A percentile compares a stretch with the other conserved stretches of the same genome.
These are phyloP conservation scores for Drosophila pseudoobscura DNA, from an alignment of 1,140 invertebrate genomes.

Conservation along the genomic window DNA sequence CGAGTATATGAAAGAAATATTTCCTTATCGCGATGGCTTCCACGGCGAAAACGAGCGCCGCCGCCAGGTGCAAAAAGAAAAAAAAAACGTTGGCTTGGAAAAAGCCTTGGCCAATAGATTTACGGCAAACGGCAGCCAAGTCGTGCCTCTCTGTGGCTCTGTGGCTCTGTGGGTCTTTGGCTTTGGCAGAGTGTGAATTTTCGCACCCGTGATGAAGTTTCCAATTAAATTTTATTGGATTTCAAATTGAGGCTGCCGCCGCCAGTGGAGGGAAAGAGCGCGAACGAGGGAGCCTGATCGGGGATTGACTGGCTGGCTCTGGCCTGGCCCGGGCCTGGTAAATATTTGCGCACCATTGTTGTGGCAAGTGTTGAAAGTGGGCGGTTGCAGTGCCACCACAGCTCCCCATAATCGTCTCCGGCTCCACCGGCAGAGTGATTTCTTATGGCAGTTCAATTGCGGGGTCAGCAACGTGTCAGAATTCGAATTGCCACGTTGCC, in stretches of 20 bases:
- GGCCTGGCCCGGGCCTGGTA: slow-evolving; percentile 31
- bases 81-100: slow-evolving; percentile 24
- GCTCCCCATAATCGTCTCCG: slow-evolving; percentile 30
- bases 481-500: slow-evolving; percentile 55
- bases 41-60: slow-evolving; percentile 38
- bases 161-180: slow-evolving; percentile 6
- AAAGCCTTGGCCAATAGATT: slow-evolving; percentile 70
- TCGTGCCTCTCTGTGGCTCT: slow-evolving; percentile 56
- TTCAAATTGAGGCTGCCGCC: slow-evolving; percentile 74
- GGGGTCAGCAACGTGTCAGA: slow-evolving; percentile 70
- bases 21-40: slow-evolving; percentile 76
- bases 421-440: slow-evolving; percentile 58
- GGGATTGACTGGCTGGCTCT: background rate
- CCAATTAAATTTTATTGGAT: slow-evolving; percentile 83
- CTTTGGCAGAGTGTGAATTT: slow-evolving; percentile 74
- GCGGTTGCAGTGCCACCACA: slow-evolving; percentile 36
- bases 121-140: slow-evolving; percentile 78
- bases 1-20: slow-evolving; percentile 67
- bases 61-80: slow-evolving; percentile 54
- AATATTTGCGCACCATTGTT: slow-evolving; percentile 80
- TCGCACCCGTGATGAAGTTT: slow-evolving; percentile 83
- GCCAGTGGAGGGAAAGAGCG: slow-evolving; percentile 9
- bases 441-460: slow-evolving; percentile 78
- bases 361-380: slow-evolving; percentile 80
- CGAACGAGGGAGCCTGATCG: slow-evolving; percentile 51